Conservation (phyloP, 2,113 vertebrate genomes). For the Nematolebias whitei region DNA sequence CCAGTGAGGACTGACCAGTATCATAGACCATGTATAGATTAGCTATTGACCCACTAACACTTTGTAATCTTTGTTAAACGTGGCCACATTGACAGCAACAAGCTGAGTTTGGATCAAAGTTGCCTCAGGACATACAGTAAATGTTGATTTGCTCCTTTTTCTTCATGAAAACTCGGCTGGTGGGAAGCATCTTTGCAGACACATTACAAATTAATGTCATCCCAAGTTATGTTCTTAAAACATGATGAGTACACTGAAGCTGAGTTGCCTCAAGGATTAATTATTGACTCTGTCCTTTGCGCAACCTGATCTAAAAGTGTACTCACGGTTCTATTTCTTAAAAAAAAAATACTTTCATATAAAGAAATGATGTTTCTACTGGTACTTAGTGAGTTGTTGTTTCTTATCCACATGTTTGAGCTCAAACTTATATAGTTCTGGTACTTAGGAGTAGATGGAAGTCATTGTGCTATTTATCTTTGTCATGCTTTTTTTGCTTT, state of each 20-base stretch:
- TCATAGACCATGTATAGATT: conserved; percentile 83
- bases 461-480: conserved; percentile 42
- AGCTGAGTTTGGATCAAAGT: conserved; percentile 61
- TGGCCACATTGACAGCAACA: conserved; percentile 75
- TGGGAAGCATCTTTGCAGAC: conserved; percentile 54
- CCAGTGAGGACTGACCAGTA: conserved; percentile 65
- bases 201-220: conserved; percentile 70
- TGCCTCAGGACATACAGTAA: conserved; percentile 61
- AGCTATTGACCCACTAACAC: conserved; percentile 82
- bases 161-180: conserved; percentile 24
- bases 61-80: conserved; percentile 86
- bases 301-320: conserved; percentile 70
- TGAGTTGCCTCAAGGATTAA: conserved; percentile 67
- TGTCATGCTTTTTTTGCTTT: conserved; percentile 24
- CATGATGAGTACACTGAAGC: conserved; percentile 73
- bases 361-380: conserved; percentile 44
- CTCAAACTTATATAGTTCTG: conserved; percentile 27
- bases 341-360: conserved; percentile 5
- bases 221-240: conserved; percentile 69
- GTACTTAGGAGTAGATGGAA: conserved; percentile 55
- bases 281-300: conserved; percentile 79
- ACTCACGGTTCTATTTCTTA: conserved; percentile 18
- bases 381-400: conserved; percentile 32
- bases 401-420: conserved; percentile 49
- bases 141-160: conserved; percentile 67